Conservation (phyloP, 2,113 vertebrate species). For the Cervus canadensis region DNA sequence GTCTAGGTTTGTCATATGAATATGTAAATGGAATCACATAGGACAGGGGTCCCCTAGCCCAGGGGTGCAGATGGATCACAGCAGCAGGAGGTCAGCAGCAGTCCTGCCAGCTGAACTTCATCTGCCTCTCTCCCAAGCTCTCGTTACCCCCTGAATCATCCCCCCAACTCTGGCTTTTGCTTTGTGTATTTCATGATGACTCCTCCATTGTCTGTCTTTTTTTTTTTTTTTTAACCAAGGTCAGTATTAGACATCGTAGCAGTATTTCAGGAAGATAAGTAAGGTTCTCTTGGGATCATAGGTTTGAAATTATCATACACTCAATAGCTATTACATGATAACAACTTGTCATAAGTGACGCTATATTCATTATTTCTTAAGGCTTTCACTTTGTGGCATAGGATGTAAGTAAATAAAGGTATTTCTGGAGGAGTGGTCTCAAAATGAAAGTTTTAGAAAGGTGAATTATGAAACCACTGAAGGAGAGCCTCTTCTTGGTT, state of each 20-base stretch:
- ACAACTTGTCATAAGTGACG: background rate
- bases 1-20: background rate
- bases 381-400: background rate
- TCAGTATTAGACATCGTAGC: background rate
- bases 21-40: background rate
- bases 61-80: background rate
- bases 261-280: background rate
- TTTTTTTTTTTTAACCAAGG: background rate
- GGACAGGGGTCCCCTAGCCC: background rate
- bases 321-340: background rate
- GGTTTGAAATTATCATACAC: background rate
- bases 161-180: background rate
- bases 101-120: background rate
- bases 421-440: background rate
- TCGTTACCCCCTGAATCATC: background rate
- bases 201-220: background rate
- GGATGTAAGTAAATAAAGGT: background rate
- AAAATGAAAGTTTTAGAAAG: background rate
- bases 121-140: background rate
- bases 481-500: background rate
- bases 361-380: background rate
- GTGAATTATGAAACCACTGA: background rate
- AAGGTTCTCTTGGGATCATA: background rate
- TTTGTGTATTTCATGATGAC: background rate
- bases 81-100: background rate